Conservation (phyloP, 2,888 invertebrate species). For the Archips crataeganus region DNA sequence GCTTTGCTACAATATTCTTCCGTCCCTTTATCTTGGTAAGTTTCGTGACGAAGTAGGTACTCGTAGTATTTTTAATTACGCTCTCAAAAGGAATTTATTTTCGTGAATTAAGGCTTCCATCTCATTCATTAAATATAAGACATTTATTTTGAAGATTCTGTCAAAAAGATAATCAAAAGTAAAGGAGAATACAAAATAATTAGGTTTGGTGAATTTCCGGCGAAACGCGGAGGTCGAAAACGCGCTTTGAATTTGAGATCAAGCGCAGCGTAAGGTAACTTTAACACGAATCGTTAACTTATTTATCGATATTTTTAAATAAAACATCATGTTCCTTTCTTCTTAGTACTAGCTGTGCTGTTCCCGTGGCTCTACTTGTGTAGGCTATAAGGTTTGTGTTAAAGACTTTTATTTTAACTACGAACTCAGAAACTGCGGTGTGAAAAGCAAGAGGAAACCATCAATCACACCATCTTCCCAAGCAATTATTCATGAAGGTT, state of each 20-base stretch:
- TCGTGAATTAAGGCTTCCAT: constrained; percentile 28
- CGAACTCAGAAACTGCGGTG: too few species aligned
- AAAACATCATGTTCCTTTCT: background rate
- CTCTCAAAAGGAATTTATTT: constrained; percentile 13
- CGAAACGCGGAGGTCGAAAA: constrained; percentile 46
- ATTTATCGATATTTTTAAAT: background rate
- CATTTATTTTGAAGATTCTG: constrained; percentile 34
- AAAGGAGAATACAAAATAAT: constrained; percentile 38
- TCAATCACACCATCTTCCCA: too few species aligned
- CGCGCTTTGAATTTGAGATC: constrained; percentile 51
- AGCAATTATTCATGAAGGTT: too few species aligned
- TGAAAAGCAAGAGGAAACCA: too few species aligned
- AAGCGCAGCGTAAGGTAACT: constrained; percentile 46
- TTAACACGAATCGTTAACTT: background rate
- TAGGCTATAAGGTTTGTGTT: background rate
- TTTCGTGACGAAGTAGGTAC: constrained; percentile 8
- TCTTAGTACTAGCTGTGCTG: background rate
- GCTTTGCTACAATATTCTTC: background rate
- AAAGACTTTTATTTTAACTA: too few species aligned
- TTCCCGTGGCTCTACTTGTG: background rate
- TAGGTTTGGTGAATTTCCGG: constrained; percentile 40
- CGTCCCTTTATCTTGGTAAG: background rate
- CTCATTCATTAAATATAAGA: constrained; percentile 39
- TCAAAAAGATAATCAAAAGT: constrained; percentile 43
- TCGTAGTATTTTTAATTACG: constrained; percentile 17